Conservation (phyloP, 2,888 invertebrate species). For the Chironomus tentans region DNA sequence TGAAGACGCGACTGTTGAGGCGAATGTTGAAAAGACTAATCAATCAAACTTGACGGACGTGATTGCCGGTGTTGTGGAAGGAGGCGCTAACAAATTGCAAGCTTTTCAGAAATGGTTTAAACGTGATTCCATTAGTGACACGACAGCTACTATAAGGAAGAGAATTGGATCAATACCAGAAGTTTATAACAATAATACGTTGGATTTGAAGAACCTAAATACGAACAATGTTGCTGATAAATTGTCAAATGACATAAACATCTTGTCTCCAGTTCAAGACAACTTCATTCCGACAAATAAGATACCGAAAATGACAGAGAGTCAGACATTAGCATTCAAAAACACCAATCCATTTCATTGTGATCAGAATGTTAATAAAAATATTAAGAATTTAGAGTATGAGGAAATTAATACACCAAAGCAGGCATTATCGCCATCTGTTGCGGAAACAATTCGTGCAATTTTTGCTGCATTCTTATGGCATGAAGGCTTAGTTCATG, state of each 20-base stretch:
- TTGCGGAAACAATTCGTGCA: slow-evolving; percentile 85
- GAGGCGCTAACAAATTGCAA: slow-evolving; percentile 41
- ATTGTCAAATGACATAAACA: slow-evolving; percentile 24
- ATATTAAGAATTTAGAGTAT: slow-evolving; percentile 33
- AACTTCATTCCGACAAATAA: slow-evolving; percentile 18
- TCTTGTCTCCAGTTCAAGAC: slow-evolving; percentile 8
- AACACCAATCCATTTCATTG: slow-evolving; percentile 7
- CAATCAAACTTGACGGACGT: slow-evolving; percentile 39
- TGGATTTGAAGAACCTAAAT: slow-evolving; percentile 21
- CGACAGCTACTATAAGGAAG: slow-evolving; percentile 28
- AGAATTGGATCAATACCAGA: slow-evolving; percentile 28
- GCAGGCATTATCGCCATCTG: slow-evolving; percentile 81
- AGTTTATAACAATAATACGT: slow-evolving; percentile 26
- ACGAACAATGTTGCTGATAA: slow-evolving; percentile 17
- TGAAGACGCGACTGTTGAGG: slow-evolving; percentile 9
- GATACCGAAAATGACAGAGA: slow-evolving; percentile 5
- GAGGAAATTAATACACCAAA: slow-evolving; percentile 47
- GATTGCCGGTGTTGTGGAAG: slow-evolving; percentile 42
- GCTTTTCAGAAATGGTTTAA: slow-evolving; percentile 43
- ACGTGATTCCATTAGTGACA: slow-evolving; percentile 37
- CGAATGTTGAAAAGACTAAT: slow-evolving; percentile 28
- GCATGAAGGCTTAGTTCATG: slow-evolving; percentile 95
- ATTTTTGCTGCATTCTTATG: slow-evolving; percentile 94
- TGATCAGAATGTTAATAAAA: not conserved
- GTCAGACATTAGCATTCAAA: not conserved